phyloP scores from a whole-genome alignment of 2,797 vertebrate species.

The Sparidentex hasta region DNA sequence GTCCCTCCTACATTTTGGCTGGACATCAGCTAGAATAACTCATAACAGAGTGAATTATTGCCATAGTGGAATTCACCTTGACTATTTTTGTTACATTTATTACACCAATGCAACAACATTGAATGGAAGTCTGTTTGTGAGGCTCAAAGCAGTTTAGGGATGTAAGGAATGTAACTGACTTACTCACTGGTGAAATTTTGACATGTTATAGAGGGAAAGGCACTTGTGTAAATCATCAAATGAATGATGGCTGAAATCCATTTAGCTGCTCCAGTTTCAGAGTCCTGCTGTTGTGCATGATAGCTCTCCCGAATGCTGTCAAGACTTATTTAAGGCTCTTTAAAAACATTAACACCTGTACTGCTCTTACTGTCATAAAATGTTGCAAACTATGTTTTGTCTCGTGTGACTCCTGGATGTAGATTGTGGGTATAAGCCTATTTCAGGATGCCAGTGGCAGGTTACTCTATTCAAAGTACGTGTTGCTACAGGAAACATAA shows the following conservation, averaged over 20 bases:
- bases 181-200: no score
- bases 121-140: background rate
- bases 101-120: constrained; percentile 6
- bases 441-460: no score
- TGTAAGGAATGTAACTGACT: background rate
- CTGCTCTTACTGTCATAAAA: constrained; percentile 1
- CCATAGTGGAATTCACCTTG: constrained; percentile 12
- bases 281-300: background rate
- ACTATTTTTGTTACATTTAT: background rate
- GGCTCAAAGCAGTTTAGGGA: constrained; percentile 6
- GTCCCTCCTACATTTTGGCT: background rate
- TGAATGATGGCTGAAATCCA: background rate
- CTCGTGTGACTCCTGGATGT: background rate
- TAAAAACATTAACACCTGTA: constrained; percentile 19
- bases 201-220: background rate
- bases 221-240: background rate
- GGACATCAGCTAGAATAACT: background rate
- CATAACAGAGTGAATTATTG: background rate
- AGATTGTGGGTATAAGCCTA: no score
- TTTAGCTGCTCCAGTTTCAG: constrained; percentile 21
- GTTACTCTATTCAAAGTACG: no score
- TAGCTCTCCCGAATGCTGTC: background rate
- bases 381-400: background rate
- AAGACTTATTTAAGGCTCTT: background rate
- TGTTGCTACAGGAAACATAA: no score